A percentile compares a stretch with the other conserved stretches of the same genome.
Conservation (phyloP, 2,888 invertebrate genomes). For the Parthenolecanium corni region DNA sequence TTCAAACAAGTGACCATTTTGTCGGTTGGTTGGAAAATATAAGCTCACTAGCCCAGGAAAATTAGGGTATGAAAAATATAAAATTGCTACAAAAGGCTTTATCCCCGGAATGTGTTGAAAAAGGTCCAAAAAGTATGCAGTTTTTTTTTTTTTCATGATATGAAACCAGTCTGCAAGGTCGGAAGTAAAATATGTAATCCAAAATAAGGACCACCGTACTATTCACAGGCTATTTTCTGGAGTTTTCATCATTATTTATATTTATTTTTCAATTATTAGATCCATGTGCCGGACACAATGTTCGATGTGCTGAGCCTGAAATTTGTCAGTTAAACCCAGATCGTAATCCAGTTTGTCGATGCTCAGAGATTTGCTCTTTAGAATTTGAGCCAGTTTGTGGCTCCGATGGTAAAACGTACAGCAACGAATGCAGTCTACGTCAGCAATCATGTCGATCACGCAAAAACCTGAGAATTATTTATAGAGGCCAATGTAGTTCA, state of each 20-base stretch:
- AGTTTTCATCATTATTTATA: no score
- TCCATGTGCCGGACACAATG: slow-evolving; percentile 57
- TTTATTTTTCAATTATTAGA: slow-evolving; percentile 46
- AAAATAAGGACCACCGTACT: no score
- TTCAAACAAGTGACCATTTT: not conserved
- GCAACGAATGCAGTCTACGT: slow-evolving; percentile 67
- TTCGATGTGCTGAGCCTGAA: slow-evolving; percentile 64
- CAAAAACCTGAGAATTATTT: slow-evolving; percentile 62
- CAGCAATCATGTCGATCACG: slow-evolving; percentile 66
- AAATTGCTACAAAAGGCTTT: no score
- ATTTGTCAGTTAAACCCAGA: slow-evolving; percentile 70
- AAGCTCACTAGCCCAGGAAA: no score
- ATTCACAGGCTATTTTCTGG: no score
- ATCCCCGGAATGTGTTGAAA: no score
- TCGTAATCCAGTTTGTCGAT: slow-evolving; percentile 65
- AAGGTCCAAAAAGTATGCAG: no score
- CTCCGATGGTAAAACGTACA: slow-evolving; percentile 65
- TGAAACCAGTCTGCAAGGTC: no score
- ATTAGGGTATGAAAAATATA: no score
- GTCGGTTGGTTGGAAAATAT: no score
- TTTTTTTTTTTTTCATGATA: no score
- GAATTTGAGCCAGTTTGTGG: slow-evolving; percentile 63
- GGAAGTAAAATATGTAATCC: no score
- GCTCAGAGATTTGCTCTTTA: slow-evolving; percentile 65
- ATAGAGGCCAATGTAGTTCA: slow-evolving; percentile 69